phyloP scores from a whole-genome alignment of 2,888 invertebrate genomes.

The Agriotes lineatus region DNA sequence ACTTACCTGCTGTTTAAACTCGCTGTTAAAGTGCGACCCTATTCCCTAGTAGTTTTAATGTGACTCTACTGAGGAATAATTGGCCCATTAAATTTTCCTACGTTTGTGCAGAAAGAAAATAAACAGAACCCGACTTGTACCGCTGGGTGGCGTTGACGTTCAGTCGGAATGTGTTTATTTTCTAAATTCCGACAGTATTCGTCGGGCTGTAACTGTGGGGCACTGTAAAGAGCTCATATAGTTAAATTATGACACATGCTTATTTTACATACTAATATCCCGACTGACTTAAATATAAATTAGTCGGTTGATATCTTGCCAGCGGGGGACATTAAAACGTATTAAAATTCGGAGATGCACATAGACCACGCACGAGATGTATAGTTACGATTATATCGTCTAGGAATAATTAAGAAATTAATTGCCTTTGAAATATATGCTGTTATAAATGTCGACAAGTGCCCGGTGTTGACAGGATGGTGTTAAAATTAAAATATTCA shows the following conservation, averaged over 20 bases:
- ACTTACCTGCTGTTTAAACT: neutral
- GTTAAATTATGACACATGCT: neutral
- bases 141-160: too few relatives aligned
- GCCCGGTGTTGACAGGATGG: too few relatives aligned
- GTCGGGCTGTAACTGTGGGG: neutral
- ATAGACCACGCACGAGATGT: conserved; percentile 15
- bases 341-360: conserved; percentile 21
- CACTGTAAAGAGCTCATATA: neutral
- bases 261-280: conserved; percentile 23
- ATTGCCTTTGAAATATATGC: conserved; percentile 24
- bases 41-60: neutral
- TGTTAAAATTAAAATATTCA: too few relatives aligned
- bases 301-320: conserved; percentile 32
- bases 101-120: too few relatives aligned
- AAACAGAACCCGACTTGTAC: too few relatives aligned
- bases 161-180: too few relatives aligned
- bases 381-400: conserved; percentile 25
- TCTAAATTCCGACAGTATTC: too few relatives aligned
- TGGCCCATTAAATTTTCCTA: too few relatives aligned
- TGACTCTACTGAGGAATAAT: too few relatives aligned
- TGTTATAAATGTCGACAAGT: conserved; percentile 2
- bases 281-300: conserved; percentile 15
- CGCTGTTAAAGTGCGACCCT: neutral
- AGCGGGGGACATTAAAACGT: conserved; percentile 21
- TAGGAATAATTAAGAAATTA: conserved; percentile 28